phyloP scores from a whole-genome alignment of 2,797 vertebrate species.

The Danio aesculapii region DNA sequence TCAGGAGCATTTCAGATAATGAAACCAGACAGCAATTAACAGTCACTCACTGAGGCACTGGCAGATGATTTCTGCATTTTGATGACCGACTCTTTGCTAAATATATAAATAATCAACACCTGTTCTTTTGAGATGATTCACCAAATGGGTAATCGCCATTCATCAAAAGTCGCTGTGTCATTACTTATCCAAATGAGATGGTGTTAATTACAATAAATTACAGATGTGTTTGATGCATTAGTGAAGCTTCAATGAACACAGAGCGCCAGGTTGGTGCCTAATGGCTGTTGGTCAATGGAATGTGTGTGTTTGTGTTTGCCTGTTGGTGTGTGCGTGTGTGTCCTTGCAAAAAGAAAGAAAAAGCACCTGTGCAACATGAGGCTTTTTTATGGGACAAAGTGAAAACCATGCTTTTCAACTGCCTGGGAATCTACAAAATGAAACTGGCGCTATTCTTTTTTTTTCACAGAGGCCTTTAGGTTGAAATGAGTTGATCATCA shows the following conservation, averaged over 20 bases:
- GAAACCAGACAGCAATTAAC: constrained; percentile 26
- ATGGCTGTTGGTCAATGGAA: constrained; percentile 64
- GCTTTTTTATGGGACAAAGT: constrained; percentile 30
- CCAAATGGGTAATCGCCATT: constrained; percentile 66
- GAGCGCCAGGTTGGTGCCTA: constrained; percentile 55
- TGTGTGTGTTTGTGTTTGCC: constrained; percentile 16
- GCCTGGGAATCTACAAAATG: constrained; percentile 13
- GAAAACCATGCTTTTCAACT: constrained; percentile 19
- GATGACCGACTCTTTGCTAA: constrained; percentile 43
- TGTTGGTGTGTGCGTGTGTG: background rate
- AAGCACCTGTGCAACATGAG: constrained; percentile 23
- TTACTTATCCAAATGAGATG: constrained; percentile 78
- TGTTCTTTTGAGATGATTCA: constrained; percentile 68
- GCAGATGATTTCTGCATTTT: constrained; percentile 48
- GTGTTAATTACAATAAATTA: constrained; percentile 79
- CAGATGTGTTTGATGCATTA: constrained; percentile 78
- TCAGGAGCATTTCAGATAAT: constrained; percentile 18
- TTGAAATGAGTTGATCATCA: constrained; percentile 48
- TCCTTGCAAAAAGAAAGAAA: constrained; percentile 13
- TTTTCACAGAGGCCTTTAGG: constrained; percentile 37
- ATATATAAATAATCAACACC: constrained; percentile 61
- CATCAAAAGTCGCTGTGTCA: constrained; percentile 73
- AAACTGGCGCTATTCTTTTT: background rate
- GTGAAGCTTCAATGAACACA: constrained; percentile 74
- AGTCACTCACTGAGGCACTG: constrained; percentile 6